phyloP scores from a whole-genome alignment of 2,113 vertebrate genomes.

The Columbina picui region DNA sequence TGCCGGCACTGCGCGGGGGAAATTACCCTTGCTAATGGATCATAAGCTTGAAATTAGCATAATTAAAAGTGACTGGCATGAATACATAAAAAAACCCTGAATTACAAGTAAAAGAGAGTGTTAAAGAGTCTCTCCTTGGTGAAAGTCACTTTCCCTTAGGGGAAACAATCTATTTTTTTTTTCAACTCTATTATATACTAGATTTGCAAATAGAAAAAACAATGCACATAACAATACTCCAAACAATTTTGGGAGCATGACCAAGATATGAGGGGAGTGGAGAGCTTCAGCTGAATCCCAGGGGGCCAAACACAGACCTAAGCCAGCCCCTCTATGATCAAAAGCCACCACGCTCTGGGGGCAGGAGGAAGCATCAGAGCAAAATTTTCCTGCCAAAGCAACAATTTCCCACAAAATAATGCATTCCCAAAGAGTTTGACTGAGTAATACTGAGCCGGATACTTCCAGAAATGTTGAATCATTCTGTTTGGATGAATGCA shows the following conservation, averaged over 20 bases:
- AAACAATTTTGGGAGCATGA: background rate
- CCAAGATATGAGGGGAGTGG: background rate
- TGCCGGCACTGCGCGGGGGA: background rate
- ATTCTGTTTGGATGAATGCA: background rate
- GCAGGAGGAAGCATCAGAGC: background rate
- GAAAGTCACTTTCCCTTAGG: slow-evolving; percentile 56
- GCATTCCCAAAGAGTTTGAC: background rate
- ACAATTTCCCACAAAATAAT: background rate
- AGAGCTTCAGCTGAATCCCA: background rate
- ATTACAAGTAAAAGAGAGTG: background rate
- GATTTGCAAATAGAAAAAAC: background rate
- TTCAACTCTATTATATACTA: background rate
- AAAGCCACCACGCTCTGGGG: rapidly evolving
- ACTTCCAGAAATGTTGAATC: background rate
- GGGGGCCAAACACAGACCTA: background rate
- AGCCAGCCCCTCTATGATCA: background rate
- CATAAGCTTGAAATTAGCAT: background rate
- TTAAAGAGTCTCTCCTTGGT: background rate
- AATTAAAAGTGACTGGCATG: slow-evolving; percentile 33
- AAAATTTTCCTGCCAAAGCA: background rate
- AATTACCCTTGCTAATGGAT: slow-evolving; percentile 21
- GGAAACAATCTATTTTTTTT: background rate
- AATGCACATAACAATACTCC: background rate
- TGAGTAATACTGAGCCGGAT: background rate
- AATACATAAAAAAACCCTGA: background rate